Conservation (phyloP, 2,797 vertebrate genomes). For the Lacerta bilineata region DNA sequence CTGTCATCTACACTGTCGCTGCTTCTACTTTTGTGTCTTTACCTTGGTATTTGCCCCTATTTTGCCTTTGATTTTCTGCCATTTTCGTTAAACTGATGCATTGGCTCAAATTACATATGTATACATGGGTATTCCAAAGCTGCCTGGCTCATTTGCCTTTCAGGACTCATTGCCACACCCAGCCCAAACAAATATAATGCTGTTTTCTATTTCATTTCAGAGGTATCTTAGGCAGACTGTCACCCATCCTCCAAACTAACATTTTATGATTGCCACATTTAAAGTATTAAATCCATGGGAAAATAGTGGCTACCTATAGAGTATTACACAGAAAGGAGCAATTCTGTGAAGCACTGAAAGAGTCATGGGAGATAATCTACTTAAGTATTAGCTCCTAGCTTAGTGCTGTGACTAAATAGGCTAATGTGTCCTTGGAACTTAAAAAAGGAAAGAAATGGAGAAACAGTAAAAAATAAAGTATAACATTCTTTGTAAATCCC, state of each 20-base stretch:
- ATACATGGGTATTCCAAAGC: neutral
- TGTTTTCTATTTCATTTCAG: neutral
- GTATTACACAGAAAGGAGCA: constrained; percentile 12
- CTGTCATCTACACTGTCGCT: too few relatives aligned
- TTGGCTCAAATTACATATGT: neutral
- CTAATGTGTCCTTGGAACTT: constrained; percentile 37
- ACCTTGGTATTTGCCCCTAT: too few relatives aligned
- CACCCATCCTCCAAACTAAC: neutral
- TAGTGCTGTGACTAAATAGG: constrained; percentile 41
- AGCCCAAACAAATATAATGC: neutral
- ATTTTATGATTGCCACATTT: neutral
- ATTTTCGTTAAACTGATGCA: too few relatives aligned
- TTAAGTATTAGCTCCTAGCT: constrained; percentile 37
- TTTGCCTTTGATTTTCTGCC: too few relatives aligned
- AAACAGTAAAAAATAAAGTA: constrained; percentile 21
- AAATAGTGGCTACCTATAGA: constrained; percentile 24
- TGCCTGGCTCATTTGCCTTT: neutral
- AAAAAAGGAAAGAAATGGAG: neutral
- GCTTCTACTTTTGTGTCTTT: too few relatives aligned
- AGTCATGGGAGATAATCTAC: constrained; percentile 36
- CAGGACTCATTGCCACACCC: neutral
- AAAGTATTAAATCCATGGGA: constrained; percentile 5
- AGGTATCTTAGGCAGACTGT: neutral
- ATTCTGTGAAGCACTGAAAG: constrained; percentile 27
- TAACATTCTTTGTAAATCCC: neutral